phyloP scores from a whole-genome alignment of 92 coral and sea anemone genomes.

The Epizoanthus ramosus region DNA sequence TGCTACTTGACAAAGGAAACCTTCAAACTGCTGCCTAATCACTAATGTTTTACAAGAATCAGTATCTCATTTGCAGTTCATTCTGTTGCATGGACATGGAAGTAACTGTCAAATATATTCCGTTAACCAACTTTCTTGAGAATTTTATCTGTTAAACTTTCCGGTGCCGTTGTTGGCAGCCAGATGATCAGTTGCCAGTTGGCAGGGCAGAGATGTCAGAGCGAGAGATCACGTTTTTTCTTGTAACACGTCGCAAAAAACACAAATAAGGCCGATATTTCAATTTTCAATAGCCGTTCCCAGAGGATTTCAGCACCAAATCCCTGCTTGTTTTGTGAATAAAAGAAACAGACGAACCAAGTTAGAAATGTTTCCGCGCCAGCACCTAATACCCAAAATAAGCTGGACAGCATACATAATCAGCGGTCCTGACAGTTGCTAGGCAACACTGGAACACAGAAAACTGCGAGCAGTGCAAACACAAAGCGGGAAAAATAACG shows the following conservation, averaged over 20 bases:
- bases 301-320: not conserved
- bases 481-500: not conserved
- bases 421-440: conserved; percentile 18
- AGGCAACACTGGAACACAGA: conserved; percentile 28
- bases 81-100: not conserved
- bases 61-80: conserved; percentile 1
- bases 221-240: conserved; percentile 21
- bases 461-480: conserved; percentile 14
- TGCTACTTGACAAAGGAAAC: not conserved
- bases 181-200: not conserved
- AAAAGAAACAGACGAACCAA: conserved; percentile 1
- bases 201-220: too few species aligned
- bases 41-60: not conserved
- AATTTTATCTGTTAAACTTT: conserved; percentile 13
- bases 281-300: not conserved
- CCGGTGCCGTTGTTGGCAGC: not conserved
- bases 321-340: not conserved
- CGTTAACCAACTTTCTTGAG: conserved; percentile 3
- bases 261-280: not conserved
- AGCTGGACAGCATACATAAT: conserved; percentile 5
- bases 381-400: not conserved
- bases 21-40: not conserved
- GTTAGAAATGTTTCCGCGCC: conserved; percentile 3
- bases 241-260: not conserved
- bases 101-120: not conserved